phyloP scores from a whole-genome alignment of 2,888 invertebrate species.

The Oxycera nigricornis region DNA sequence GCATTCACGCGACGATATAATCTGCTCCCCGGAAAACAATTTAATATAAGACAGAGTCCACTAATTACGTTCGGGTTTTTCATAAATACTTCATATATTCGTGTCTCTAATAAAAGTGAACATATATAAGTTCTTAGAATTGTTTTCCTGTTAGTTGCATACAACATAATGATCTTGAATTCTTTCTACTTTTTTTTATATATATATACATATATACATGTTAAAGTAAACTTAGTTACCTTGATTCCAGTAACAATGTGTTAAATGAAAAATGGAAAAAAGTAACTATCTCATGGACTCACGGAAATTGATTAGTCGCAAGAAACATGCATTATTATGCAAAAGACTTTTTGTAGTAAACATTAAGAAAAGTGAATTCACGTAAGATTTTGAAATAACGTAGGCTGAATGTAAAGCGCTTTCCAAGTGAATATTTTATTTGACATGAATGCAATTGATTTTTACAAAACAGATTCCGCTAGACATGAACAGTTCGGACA shows the following conservation, averaged over 20 bases:
- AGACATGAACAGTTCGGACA: too few species aligned
- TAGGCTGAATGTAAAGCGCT: not conserved
- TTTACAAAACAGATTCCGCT: too few species aligned
- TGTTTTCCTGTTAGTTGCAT: not conserved
- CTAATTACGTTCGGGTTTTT: not conserved
- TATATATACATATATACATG: not conserved
- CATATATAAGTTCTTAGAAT: constrained; percentile 1
- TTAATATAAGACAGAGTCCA: too few species aligned
- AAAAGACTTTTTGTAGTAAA: not conserved
- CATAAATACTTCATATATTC: not conserved
- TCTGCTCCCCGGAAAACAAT: not conserved
- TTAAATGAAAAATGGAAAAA: not conserved
- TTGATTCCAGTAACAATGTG: not conserved
- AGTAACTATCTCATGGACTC: too few species aligned
- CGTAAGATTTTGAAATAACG: not conserved
- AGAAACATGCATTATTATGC: not conserved
- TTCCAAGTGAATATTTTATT: not conserved
- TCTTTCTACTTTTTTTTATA: constrained; percentile 27
- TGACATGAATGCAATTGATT: not conserved
- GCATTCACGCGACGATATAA: not conserved
- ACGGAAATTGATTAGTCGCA: not conserved
- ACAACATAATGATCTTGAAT: not conserved
- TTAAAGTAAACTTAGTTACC: not conserved
- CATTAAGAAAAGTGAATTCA: not conserved
- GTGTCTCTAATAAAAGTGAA: not conserved